Base-by-base conservation (phyloP, 2,113 vertebrate genomes). In the Apaloderma vittatum region DNA sequence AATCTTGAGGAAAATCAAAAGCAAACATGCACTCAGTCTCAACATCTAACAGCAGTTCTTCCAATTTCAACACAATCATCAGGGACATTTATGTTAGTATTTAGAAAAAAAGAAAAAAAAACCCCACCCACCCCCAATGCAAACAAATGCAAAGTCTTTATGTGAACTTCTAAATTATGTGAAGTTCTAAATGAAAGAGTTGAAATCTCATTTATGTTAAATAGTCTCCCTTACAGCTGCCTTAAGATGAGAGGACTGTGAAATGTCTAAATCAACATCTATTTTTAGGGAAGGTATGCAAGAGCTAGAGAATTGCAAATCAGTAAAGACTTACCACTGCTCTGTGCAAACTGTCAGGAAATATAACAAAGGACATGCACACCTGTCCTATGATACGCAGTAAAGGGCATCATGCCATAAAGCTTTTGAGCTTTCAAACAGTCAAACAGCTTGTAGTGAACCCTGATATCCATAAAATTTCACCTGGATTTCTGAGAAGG, bases 241-340 rank as follows among this genome's bases (percentile, higher is more conserved):
- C 45, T 86, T 90, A 73, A 93, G 37, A 52, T 15, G 66, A 83
- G 62, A 82, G 51, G 52, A 48, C 86, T 86, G 57, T 75, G 49
- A 86, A 90, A 32, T 83, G 40, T 57, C 54, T 54, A 88, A 86
- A 90, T n/a, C n/a, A 88, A 8, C 54, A 88, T 34, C 78, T 90
- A 76, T 92, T 95, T 96, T 90, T 88, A 94, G 88, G 80, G 58
- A 74, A 68, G 30, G 27, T 18, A 82, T 8, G 2, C 49, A 78
- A 73, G 71, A 85, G 62, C 45, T 36, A 86, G 36, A 71, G 67
- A 61, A 89, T 52, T 58, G 40, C 59, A 82, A 76, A 52, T 24
- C 40, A 27, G 45, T 68, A 12, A 85, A 73, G 74, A 59, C 66
- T 80, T 86, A 87, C 59, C 66, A 90, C 82, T 68, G 49, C 46